Percentiles rank a stretch among this genome's conserved stretches.
phyloP scores from a whole-genome alignment of 2,888 invertebrate genomes.

The Drosophila paramelanica region DNA sequence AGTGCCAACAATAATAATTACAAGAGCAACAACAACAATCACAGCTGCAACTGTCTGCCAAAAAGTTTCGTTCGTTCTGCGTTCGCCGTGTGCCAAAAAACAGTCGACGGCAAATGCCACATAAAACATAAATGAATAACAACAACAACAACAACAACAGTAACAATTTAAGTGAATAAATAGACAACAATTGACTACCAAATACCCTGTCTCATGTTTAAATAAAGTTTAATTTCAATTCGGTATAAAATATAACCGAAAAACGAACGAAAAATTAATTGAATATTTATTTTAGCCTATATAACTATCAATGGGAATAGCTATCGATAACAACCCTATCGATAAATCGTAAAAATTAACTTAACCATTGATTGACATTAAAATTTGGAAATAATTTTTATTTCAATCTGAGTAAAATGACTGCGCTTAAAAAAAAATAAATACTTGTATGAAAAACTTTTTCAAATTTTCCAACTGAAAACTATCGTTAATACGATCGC shows the following conservation, averaged over 20 bases:
- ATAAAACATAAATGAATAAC: slow-evolving; percentile 72
- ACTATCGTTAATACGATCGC: too few relatives aligned
- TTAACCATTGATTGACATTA: too few relatives aligned
- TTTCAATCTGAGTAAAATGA: too few relatives aligned
- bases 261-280: too few relatives aligned
- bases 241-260: background rate
- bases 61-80: slow-evolving; percentile 55
- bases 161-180: slow-evolving; percentile 37
- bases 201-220: slow-evolving; percentile 6
- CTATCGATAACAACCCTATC: too few relatives aligned
- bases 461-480: background rate
- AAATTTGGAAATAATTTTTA: too few relatives aligned
- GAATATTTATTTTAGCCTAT: too few relatives aligned
- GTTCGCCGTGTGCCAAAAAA: slow-evolving; percentile 54
- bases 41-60: slow-evolving; percentile 57
- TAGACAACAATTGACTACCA: background rate
- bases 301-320: too few relatives aligned
- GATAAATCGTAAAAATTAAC: too few relatives aligned
- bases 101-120: slow-evolving; percentile 58
- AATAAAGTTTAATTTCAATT: background rate
- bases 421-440: background rate
- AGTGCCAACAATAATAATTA: slow-evolving; percentile 77
- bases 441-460: background rate
- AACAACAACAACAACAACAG: slow-evolving; percentile 38
- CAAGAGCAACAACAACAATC: slow-evolving; percentile 37